phyloP scores from a whole-genome alignment of 2,113 vertebrate genomes.

The Leptobrachium ailaonicum region DNA sequence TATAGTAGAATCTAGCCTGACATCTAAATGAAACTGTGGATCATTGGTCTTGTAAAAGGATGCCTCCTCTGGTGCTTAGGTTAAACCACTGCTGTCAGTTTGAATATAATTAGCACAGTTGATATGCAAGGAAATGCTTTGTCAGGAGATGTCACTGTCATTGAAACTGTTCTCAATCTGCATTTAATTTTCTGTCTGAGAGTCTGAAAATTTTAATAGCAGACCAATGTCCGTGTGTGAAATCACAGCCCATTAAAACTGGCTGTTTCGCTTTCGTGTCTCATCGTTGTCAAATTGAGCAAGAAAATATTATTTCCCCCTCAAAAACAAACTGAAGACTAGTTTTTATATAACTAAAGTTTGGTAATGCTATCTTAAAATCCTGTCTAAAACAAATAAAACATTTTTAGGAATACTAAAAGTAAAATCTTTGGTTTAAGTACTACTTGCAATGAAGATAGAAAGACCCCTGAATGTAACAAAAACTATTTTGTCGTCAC shows the following conservation, averaged over 20 bases:
- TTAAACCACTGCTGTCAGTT: constrained; percentile 71
- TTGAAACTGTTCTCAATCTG: constrained; percentile 61
- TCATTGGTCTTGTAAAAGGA: constrained; percentile 56
- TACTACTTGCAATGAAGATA: too few species aligned
- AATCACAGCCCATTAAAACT: constrained; percentile 62
- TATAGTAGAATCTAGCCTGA: constrained; percentile 56
- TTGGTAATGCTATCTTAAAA: too few species aligned
- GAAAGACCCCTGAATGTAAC: too few species aligned
- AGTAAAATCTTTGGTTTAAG: too few species aligned
- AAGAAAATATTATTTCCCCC: too few species aligned
- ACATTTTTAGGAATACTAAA: too few species aligned
- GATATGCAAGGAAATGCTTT: constrained; percentile 72
- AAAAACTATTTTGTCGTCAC: too few species aligned
- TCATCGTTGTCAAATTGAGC: neutral
- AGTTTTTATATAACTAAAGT: too few species aligned
- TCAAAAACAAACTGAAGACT: constrained; percentile 15
- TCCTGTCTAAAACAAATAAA: too few species aligned
- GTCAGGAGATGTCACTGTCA: constrained; percentile 77
- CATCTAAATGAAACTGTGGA: constrained; percentile 63
- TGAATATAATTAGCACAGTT: constrained; percentile 70
- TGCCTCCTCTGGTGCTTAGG: constrained; percentile 66
- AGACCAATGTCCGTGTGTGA: constrained; percentile 66
- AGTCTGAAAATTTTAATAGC: constrained; percentile 69
- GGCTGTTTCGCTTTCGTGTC: constrained; percentile 53
- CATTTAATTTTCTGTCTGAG: constrained; percentile 66